A percentile compares a stretch with the other conserved stretches of the same genome.
These are phyloP conservation scores for Dreissena rostriformis DNA, from an alignment of 1,140 invertebrate species.

Conservation along the genomic window DNA sequence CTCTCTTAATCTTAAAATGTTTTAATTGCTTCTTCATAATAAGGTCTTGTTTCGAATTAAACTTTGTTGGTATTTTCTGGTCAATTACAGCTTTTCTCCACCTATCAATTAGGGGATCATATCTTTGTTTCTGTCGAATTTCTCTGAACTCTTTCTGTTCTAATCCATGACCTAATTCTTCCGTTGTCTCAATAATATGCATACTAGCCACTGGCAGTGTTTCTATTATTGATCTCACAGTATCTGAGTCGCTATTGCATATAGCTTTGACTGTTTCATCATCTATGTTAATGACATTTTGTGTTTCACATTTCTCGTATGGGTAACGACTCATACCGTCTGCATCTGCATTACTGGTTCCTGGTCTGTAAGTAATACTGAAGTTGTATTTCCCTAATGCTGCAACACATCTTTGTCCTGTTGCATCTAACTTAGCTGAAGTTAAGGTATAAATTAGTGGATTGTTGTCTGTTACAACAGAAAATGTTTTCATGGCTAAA, in stretches of 20 bases:
- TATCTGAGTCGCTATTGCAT: background rate
- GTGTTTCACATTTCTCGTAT: background rate
- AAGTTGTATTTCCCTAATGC: conserved; percentile 17
- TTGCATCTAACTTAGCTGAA: conserved; percentile 38
- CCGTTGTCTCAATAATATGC: conserved; percentile 6
- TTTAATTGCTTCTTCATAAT: conserved; percentile 8
- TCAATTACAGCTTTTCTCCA: conserved; percentile 18
- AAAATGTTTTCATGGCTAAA: conserved; percentile 39
- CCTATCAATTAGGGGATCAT: conserved; percentile 4
- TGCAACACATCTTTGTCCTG: conserved; percentile 37
- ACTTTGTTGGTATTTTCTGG: background rate
- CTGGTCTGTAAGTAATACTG: conserved; percentile 24
- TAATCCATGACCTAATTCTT: background rate
- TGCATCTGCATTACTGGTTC: conserved; percentile 2
- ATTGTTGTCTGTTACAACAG: conserved; percentile 55
- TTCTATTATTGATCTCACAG: conserved; percentile 8
- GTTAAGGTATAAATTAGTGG: conserved; percentile 46
- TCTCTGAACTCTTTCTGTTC: conserved; percentile 11
- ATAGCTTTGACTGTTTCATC: conserved; percentile 19
- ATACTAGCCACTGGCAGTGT: conserved; percentile 2
- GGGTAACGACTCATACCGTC: conserved; percentile 27
- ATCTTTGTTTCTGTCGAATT: conserved; percentile 5
- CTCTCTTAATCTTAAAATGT: conserved; percentile 28
- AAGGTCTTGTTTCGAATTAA: background rate
- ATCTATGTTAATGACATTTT: background rate